Evolutionary conservation across 1,140 invertebrate genomes (phyloP), one percentile per base, ranked within the genome.

Genomic region (Neodiprion fabricii): DNA sequence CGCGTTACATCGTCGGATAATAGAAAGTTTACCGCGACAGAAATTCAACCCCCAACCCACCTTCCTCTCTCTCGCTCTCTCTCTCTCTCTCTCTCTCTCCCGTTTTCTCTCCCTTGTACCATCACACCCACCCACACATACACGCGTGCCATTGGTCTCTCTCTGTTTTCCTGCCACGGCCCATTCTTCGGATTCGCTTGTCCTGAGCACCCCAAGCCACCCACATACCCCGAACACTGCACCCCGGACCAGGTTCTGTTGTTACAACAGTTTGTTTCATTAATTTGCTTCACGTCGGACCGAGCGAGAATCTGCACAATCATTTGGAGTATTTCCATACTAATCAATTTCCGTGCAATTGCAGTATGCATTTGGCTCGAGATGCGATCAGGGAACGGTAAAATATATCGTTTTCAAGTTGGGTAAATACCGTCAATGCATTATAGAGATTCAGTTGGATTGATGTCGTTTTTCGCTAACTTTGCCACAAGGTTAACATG

Each of bases 11-110:
- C 80, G 81, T 79, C 79, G 82, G 80, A 83, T 86, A 86, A 86
- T 84, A 82, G 79, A 84, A 87, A 87, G 84, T 87, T 87, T 87
- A 85, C 84, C 82, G 80, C 85, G 84, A 84, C 82, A 82, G 77
- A 61, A 61, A 61, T 61, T 61, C n/a, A 4, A 4, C 53, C 53
- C 53, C 7, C n/a, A 10, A 53, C n/a, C 10, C 75, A 73, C 72
- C 53, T 74, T 75, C 75, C 78, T 78, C 48, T 68, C 73, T 72
- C 61, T 78, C 75, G 71, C 47, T 17, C 77, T 70, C 53, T 75
- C 76, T 4, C 53, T 5, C 28, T 5, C 28, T 5, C 28, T 40
- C 71, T 75, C 73, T 71, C 74, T 72, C 28, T 40, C 70, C 50
- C 11, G 40, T 75, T 65, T 72, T 69, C 76, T 71, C 68, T 67